Conservation (phyloP, 1,140 invertebrate genomes). For the Brachionus plicatilis region DNA sequence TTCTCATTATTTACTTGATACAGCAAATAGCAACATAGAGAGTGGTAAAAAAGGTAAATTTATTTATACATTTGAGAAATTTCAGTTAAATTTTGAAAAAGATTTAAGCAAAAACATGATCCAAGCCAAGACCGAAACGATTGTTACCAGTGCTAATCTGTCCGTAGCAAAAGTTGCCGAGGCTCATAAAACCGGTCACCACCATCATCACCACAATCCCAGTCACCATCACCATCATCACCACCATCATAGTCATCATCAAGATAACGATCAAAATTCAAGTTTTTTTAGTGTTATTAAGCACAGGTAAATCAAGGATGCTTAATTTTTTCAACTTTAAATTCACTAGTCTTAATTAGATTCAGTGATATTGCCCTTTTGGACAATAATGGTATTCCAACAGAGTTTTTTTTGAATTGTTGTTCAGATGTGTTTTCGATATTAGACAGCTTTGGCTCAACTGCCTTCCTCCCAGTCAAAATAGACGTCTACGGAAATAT, state of each 20-base stretch:
- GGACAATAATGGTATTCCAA: conserved; percentile 39
- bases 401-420: conserved; percentile 36
- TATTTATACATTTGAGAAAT: neutral
- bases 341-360: neutral
- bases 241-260: neutral
- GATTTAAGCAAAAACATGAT: neutral
- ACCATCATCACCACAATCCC: neutral
- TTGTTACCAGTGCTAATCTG: neutral
- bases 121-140: neutral
- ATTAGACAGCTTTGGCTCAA: conserved; percentile 40
- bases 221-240: neutral
- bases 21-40: neutral
- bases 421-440: conserved; percentile 40
- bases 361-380: conserved; percentile 20
- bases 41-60: conserved; percentile 1
- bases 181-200: neutral
- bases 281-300: conserved; percentile 1
- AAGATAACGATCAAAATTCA: neutral
- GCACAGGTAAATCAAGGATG: neutral
- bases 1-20: neutral
- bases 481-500: conserved; percentile 42
- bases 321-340: neutral
- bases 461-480: conserved; percentile 42
- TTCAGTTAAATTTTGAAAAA: neutral
- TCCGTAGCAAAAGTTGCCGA: neutral